A percentile compares a stretch with the other conserved stretches of the same genome.
phyloP scores from a whole-genome alignment of 2,888 invertebrate genomes.

The Coleophora flavipennella region DNA sequence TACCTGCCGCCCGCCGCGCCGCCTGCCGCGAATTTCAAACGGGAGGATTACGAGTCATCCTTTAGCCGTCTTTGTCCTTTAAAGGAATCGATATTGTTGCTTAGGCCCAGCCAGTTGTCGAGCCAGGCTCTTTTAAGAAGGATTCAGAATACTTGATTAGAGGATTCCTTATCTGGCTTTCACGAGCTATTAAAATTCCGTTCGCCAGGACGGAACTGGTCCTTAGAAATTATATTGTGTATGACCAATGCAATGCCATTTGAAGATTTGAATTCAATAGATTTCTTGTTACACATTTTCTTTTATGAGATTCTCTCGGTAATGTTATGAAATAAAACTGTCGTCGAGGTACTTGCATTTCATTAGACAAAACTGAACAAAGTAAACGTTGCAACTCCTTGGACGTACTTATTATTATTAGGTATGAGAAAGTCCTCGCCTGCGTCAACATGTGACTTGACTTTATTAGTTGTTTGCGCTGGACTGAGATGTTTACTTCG shows the following conservation, averaged over 20 bases:
- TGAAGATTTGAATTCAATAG: slow-evolving; percentile 10
- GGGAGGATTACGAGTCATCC: slow-evolving; percentile 53
- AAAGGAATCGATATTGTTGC: slow-evolving; percentile 59
- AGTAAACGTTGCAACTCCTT: too few relatives aligned
- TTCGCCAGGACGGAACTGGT: slow-evolving; percentile 30
- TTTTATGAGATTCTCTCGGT: background rate
- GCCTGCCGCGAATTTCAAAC: slow-evolving; percentile 26
- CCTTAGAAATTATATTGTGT: slow-evolving; percentile 32
- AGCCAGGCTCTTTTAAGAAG: slow-evolving; percentile 45
- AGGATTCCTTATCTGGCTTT: slow-evolving; percentile 53
- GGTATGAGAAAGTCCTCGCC: too few relatives aligned
- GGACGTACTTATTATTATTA: too few relatives aligned
- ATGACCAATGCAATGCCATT: slow-evolving; percentile 24
- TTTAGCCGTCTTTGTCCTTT: slow-evolving; percentile 54
- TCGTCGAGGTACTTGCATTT: too few relatives aligned
- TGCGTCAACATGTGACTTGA: background rate
- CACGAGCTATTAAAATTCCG: slow-evolving; percentile 51
- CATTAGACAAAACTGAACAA: too few relatives aligned
- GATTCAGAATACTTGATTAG: slow-evolving; percentile 64
- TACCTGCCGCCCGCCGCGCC: slow-evolving; percentile 1
- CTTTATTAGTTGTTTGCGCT: slow-evolving; percentile 9
- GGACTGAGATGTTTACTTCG: slow-evolving; percentile 17
- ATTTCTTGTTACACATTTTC: slow-evolving; percentile 6
- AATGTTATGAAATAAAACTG: too few relatives aligned
- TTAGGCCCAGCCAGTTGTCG: slow-evolving; percentile 47